phyloP scores from a whole-genome alignment of 2,113 vertebrate genomes.

The Phalacrocorax aristotelis region DNA sequence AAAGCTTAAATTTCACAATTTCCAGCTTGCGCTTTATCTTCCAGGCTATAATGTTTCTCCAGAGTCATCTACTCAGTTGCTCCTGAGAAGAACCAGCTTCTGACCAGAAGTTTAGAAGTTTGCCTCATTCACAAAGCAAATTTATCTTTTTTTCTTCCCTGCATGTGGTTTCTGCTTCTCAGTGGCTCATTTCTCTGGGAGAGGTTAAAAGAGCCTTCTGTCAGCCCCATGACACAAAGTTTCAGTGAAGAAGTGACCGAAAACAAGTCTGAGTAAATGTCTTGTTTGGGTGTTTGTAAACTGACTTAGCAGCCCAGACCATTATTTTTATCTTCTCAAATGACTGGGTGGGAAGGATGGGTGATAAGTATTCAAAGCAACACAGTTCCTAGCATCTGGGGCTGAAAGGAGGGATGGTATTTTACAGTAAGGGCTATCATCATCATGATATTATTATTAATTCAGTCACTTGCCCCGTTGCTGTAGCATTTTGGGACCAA shows the following conservation, averaged over 20 bases:
- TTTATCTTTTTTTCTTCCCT: neutral
- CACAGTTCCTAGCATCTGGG: neutral
- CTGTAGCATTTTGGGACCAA: neutral
- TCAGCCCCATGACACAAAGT: neutral
- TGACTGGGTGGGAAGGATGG: neutral
- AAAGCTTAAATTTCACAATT: neutral
- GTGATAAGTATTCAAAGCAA: slow-evolving; percentile 21
- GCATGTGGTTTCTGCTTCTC: neutral
- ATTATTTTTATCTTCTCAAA: slow-evolving; percentile 27
- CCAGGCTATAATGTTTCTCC: neutral
- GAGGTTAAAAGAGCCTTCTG: neutral
- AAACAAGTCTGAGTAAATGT: neutral
- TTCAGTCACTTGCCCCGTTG: neutral
- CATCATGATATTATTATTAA: neutral
- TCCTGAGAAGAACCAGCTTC: neutral
- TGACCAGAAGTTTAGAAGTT: neutral
- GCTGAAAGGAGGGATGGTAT: neutral
- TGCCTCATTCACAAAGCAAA: neutral
- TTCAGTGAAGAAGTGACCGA: neutral
- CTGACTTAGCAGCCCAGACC: slow-evolving; percentile 29
- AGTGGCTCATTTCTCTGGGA: neutral
- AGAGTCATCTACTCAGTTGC: neutral
- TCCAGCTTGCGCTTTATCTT: neutral
- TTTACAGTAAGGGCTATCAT: neutral
- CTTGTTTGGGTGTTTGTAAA: slow-evolving; percentile 17